phyloP scores from a whole-genome alignment of 2,888 invertebrate species.

The Chesias legatella region DNA sequence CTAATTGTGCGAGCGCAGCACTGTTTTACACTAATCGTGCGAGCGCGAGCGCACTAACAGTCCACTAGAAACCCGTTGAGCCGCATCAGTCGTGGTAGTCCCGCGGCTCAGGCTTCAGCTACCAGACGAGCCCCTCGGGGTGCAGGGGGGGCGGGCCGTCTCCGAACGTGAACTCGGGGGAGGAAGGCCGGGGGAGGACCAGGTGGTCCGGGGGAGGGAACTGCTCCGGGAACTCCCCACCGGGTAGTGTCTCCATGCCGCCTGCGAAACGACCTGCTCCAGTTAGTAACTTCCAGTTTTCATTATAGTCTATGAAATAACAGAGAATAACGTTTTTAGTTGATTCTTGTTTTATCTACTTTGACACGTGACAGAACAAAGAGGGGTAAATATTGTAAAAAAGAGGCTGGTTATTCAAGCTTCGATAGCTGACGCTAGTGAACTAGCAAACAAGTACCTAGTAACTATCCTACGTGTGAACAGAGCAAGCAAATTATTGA shows the following conservation, averaged over 20 bases:
- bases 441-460: no score
- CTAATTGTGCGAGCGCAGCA: constrained; percentile 24
- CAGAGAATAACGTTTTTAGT: constrained; percentile 13
- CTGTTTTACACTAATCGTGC: constrained; percentile 23
- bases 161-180: constrained; percentile 85
- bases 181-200: constrained; percentile 86
- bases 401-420: no score
- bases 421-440: no score
- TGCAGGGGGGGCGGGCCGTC: constrained; percentile 75
- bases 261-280: constrained; percentile 90
- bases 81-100: constrained; percentile 81
- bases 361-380: no score
- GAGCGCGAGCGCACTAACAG: constrained; percentile 46
- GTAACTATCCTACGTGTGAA: no score
- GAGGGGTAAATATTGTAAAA: no score
- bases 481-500: no score
- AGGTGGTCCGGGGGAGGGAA: constrained; percentile 84
- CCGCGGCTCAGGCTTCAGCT: constrained; percentile 81
- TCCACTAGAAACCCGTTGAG: constrained; percentile 74
- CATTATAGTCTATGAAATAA: constrained; percentile 12
- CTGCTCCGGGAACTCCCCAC: constrained; percentile 74
- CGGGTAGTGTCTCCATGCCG: constrained; percentile 81
- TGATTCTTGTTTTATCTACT: constrained; percentile 2
- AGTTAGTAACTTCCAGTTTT: constrained; percentile 60
- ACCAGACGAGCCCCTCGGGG: constrained; percentile 77